These are phyloP conservation scores for Platerodrilus igneus DNA, from an alignment of 2,888 invertebrate species.

Conservation along the genomic window DNA sequence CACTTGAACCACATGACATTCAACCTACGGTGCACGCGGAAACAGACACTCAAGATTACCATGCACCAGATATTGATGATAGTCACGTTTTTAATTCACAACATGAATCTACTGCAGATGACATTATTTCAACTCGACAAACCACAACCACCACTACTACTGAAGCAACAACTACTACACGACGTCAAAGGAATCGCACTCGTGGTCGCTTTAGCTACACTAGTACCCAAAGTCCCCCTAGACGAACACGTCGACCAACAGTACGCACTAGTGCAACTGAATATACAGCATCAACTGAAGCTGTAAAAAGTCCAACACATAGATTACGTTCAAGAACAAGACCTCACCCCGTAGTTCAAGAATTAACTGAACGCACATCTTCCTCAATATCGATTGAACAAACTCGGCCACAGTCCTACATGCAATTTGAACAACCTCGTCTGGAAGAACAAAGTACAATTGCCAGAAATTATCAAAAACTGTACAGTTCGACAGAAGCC, in stretches of 20 bases:
- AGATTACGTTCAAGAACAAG: background rate
- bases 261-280: constrained; percentile 1
- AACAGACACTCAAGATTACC: no score
- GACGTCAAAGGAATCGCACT: constrained; percentile 20
- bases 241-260: constrained; percentile 26
- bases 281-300: background rate
- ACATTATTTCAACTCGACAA: constrained; percentile 16
- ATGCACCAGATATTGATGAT: no score
- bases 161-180: constrained; percentile 21
- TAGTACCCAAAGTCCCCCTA: constrained; percentile 34
- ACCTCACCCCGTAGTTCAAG: constrained; percentile 3
- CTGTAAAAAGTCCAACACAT: background rate
- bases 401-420: constrained; percentile 31
- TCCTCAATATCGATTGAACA: constrained; percentile 7
- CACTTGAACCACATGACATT: no score
- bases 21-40: no score
- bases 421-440: constrained; percentile 35
- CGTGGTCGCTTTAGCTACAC: constrained; percentile 44
- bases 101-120: no score
- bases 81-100: no score
- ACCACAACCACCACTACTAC: constrained; percentile 24
- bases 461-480: no score
- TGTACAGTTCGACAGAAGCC: constrained; percentile 8
- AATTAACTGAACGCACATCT: constrained; percentile 15
- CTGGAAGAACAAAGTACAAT: constrained; percentile 26